Conservation (phyloP, 2,888 invertebrate species). For the Aphrophora alni region DNA sequence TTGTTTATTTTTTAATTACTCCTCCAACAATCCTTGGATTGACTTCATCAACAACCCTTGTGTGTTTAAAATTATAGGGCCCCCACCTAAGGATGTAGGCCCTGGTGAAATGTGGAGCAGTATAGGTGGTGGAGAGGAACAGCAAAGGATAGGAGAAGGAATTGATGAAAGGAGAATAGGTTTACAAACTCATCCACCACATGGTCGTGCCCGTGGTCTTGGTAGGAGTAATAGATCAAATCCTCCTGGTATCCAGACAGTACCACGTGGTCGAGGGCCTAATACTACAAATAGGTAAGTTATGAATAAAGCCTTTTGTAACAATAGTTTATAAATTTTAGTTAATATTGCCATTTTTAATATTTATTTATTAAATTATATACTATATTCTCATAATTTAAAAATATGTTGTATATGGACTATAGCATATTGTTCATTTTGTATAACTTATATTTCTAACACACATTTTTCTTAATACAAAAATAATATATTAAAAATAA, state of each 20-base stretch:
- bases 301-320: neutral
- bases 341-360: neutral
- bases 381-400: neutral
- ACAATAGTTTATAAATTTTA: too few relatives aligned
- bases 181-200: neutral
- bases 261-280: slow-evolving; percentile 50
- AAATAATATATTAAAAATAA: too few relatives aligned
- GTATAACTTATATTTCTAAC: too few relatives aligned
- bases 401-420: too few relatives aligned
- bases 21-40: neutral
- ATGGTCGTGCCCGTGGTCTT: slow-evolving; percentile 29
- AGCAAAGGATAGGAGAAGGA: neutral
- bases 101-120: neutral
- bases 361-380: neutral
- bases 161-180: slow-evolving; percentile 37
- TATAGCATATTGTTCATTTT: too few relatives aligned
- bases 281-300: slow-evolving; percentile 37
- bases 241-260: slow-evolving; percentile 50
- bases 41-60: neutral
- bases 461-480: too few relatives aligned
- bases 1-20: neutral
- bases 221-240: slow-evolving; percentile 44
- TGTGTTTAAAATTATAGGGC: neutral
- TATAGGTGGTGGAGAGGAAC: neutral
- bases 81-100: neutral